Percentiles rank a stretch among this genome's conserved stretches.
These are phyloP conservation scores for Chouioia cunea DNA, from an alignment of 2,888 invertebrate species.

Conservation along the genomic window DNA sequence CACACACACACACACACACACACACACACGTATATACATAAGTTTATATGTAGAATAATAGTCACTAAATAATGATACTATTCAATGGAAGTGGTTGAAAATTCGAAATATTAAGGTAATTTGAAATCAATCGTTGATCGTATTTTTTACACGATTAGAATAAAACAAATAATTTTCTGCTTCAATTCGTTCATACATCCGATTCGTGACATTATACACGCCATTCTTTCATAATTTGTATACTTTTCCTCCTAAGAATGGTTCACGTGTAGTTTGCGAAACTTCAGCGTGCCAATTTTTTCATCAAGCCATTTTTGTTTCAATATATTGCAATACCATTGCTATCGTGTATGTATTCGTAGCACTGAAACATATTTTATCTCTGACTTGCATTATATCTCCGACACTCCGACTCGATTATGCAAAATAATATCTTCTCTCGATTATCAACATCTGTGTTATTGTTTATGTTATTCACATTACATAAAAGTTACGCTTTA, in stretches of 20 bases:
- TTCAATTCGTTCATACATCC: no score
- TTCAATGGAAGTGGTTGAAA: neutral
- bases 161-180: no score
- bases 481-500: neutral
- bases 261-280: no score
- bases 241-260: no score
- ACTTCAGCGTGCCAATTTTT: neutral
- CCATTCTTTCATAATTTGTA: no score
- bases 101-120: neutral
- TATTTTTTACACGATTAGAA: no score
- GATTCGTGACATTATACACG: no score
- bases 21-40: neutral
- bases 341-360: no score
- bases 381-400: neutral
- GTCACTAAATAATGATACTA: neutral
- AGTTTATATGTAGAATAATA: neutral
- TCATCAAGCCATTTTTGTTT: neutral
- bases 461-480: slow-evolving; percentile 7
- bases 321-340: neutral
- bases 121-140: no score
- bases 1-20: slow-evolving; percentile 64
- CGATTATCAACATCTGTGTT: neutral
- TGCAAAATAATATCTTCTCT: neutral
- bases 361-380: neutral
- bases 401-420: neutral